Base-by-base conservation (phyloP, 2,113 vertebrate genomes). In the Junco hyemalis region DNA sequence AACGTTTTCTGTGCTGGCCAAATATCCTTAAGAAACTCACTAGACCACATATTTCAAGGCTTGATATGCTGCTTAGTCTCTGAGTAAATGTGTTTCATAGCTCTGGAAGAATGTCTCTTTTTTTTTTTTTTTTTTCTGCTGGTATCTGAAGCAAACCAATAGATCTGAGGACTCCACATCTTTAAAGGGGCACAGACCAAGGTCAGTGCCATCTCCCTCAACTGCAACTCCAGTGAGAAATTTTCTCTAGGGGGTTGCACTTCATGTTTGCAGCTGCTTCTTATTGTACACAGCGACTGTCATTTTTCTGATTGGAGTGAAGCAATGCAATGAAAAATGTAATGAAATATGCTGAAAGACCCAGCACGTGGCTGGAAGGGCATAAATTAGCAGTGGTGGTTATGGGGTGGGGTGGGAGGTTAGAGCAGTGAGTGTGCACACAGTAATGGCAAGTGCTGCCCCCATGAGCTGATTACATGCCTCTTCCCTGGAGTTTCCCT, bases 1-100 rank as follows among this genome's bases (percentile, higher is more conserved):
- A 95, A 81, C 74, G 45, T 38, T 81, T 94, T 85, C 61, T 66
- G 14, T 73, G 42, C 3, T 4, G 56, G 51, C 36, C 80, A 93
- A 96, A 96, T 77, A 89, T 78, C 78, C 35, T 84, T 82, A 93
- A 91, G 81, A 81, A 91, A 90, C 73, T 94, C 22, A 6, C 57
- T 47, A 79, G 51, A 64, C 70, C 61, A 56, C 66, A 71, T 90
- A 87, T 94, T 94, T 95, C 90, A 90, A 82, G 53, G 15, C 8
- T 0, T 47, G 31, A 89, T 94, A 57, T 28, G 70, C 61, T 90
- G 60, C 61, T 79, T 71, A 87, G 73, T 51, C 69, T 79, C 73
- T 51, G 31, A 31, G 70, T 78, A 94, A 92, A 84, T 22, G 51
- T 4, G 1, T 54, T 84, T 87, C 84, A 81, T 8, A 71, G 61